A percentile compares a stretch with the other conserved stretches of the same genome.
phyloP scores from a whole-genome alignment of 2,113 vertebrate genomes.

The Gadus macrocephalus region DNA sequence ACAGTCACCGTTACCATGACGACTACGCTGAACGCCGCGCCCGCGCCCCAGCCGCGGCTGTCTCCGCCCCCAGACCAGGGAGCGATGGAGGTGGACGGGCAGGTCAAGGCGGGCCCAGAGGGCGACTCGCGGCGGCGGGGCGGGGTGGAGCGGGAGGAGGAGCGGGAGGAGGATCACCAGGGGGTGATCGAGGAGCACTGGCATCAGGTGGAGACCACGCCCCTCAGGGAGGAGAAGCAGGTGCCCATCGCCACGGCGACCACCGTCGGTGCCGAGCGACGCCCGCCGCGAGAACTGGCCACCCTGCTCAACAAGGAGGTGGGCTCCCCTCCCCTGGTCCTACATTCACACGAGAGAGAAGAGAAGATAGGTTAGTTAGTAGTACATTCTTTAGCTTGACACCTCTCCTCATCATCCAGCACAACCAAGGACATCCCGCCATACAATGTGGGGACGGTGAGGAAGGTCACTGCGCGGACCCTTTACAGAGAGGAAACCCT shows the following conservation, averaged over 20 bases:
- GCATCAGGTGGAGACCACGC: conserved; percentile 96
- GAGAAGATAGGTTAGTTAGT: too few species aligned
- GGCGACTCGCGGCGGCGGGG: too few species aligned
- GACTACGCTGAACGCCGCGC: conserved; percentile 28
- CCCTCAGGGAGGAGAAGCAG: conserved; percentile 91
- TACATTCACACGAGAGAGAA: too few species aligned
- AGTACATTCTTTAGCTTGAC: too few species aligned
- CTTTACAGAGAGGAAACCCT: too few species aligned
- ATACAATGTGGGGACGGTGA: too few species aligned
- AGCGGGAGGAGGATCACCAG: conserved; percentile 66
- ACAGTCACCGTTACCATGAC: conserved; percentile 29
- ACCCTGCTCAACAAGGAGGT: conserved; percentile 91
- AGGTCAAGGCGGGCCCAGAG: conserved; percentile 7
- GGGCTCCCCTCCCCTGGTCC: conserved; percentile 8
- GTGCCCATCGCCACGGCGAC: conserved; percentile 84
- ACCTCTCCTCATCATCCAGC: too few species aligned
- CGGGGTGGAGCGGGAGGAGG: background rate
- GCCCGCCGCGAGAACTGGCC: conserved; percentile 79
- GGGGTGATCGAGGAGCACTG: conserved; percentile 95
- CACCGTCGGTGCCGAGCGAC: conserved; percentile 58
- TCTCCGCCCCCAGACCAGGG: conserved; percentile 51
- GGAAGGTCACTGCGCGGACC: too few species aligned
- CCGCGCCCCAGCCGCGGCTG: background rate
- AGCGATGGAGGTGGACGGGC: conserved; percentile 84
- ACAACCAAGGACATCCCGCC: too few species aligned